Percentiles rank a stretch among this genome's conserved stretches.
Evolutionary conservation across 2,113 vertebrate genomes (phyloP).

Genomic region (Melanostigma gelatinosum): DNA sequence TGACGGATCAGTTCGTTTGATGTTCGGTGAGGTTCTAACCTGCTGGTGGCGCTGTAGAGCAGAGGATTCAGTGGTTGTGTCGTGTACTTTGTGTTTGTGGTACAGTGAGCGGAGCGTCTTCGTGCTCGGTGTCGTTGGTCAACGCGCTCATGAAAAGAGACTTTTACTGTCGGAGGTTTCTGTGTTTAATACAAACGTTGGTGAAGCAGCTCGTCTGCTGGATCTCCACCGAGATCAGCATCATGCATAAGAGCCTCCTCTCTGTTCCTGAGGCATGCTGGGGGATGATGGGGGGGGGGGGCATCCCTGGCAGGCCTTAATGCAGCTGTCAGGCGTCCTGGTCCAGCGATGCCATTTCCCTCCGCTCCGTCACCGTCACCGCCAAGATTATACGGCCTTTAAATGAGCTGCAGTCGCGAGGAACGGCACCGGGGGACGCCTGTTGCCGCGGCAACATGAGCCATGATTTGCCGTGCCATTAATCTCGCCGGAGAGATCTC

Average conservation of each 20-base stretch:
- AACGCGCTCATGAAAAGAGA: too few relatives aligned
- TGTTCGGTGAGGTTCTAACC: too few relatives aligned
- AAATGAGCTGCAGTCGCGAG: constrained; percentile 75
- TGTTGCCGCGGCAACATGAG: constrained; percentile 68
- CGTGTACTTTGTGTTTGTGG: too few relatives aligned
- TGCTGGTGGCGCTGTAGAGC: too few relatives aligned
- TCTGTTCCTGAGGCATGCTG: constrained; percentile 37
- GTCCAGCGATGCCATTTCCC: constrained; percentile 56
- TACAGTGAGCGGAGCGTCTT: too few relatives aligned
- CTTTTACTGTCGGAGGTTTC: not conserved
- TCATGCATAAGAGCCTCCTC: constrained; percentile 14
- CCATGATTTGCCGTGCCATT: constrained; percentile 74
- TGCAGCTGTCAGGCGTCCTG: constrained; percentile 77
- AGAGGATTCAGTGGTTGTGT: too few relatives aligned
- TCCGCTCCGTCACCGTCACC: constrained; percentile 57
- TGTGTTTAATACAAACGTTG: not conserved
- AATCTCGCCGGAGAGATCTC: constrained; percentile 75
- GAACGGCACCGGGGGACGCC: constrained; percentile 61
- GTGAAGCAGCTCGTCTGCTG: not conserved
- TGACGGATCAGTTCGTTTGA: too few relatives aligned
- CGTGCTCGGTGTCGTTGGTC: too few relatives aligned
- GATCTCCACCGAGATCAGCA: constrained; percentile 31
- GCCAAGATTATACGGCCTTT: constrained; percentile 71
- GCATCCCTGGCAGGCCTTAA: constrained; percentile 74
- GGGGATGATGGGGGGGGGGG: constrained; percentile 21